Percentiles rank a stretch among this genome's conserved stretches.
Conservation (phyloP, 2,113 vertebrate species). For the Pithys albifrons region DNA sequence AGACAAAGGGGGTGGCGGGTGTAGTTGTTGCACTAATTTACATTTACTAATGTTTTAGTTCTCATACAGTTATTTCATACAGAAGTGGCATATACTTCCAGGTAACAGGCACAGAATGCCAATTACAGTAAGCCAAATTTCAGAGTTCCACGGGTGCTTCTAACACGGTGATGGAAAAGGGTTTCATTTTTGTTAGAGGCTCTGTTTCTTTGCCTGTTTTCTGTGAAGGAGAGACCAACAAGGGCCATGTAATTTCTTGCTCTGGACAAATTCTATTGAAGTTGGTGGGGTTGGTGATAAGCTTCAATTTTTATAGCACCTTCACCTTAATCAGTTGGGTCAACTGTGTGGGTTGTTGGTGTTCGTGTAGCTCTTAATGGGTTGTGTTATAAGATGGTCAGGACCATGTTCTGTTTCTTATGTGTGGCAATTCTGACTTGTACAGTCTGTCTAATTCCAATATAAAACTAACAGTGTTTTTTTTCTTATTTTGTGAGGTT, state of each 20-base stretch:
- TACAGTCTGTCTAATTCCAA: not conserved
- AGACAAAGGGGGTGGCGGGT: not conserved
- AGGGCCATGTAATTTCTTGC: not conserved
- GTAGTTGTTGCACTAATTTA: not conserved
- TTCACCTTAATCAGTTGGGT: not conserved
- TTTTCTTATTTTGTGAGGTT: not conserved
- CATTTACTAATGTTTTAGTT: not conserved
- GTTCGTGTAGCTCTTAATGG: not conserved
- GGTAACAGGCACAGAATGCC: not conserved
- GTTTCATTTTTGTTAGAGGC: not conserved
- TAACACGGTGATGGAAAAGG: not conserved
- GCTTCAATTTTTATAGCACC: not conserved
- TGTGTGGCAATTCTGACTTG: not conserved
- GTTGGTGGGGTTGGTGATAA: not conserved
- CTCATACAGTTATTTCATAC: not conserved
- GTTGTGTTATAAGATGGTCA: not conserved
- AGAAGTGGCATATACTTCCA: not conserved
- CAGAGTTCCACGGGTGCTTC: not conserved
- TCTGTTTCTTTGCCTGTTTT: not conserved
- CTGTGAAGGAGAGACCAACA: not conserved
- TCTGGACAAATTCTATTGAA: not conserved
- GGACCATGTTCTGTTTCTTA: not conserved
- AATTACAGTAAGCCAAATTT: not conserved
- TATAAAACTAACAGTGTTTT: not conserved
- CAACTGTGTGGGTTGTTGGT: not conserved